These are phyloP conservation scores for Drosophila multiciliata DNA, from an alignment of 2,888 invertebrate genomes.

Conservation along the genomic window DNA sequence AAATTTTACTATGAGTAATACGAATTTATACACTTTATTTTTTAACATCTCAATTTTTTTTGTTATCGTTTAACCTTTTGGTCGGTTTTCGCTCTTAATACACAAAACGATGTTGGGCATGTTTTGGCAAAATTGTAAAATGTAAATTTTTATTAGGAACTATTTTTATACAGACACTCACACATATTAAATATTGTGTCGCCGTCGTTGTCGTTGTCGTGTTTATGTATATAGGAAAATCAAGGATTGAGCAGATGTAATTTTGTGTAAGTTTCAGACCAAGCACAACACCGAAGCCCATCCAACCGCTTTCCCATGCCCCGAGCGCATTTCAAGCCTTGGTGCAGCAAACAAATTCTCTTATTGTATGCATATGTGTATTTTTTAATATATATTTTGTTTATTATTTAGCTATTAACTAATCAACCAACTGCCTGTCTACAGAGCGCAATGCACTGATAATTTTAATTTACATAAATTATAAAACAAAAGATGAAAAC, in stretches of 20 bases:
- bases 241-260: conserved; percentile 58
- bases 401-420: conserved; percentile 53
- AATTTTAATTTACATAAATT: conserved; percentile 74
- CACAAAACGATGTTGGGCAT: conserved; percentile 30
- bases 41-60: conserved; percentile 6
- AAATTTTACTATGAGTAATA: conserved; percentile 27
- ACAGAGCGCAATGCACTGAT: conserved; percentile 81
- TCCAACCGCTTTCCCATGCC: not conserved
- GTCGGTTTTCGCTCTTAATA: conserved; percentile 54
- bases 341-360: conserved; percentile 38
- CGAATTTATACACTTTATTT: conserved; percentile 63
- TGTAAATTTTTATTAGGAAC: conserved; percentile 24
- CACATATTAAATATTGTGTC: conserved; percentile 32
- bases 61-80: conserved; percentile 17
- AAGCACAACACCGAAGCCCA: conserved; percentile 3
- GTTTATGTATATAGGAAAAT: conserved; percentile 57
- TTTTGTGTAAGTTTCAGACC: conserved; percentile 54
- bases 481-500: conserved; percentile 29
- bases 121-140: conserved; percentile 25
- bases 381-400: conserved; percentile 19
- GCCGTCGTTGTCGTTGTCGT: conserved; percentile 48
- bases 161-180: conserved; percentile 28
- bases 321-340: conserved; percentile 66
- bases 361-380: conserved; percentile 45
- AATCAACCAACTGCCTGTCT: conserved; percentile 76